Base-by-base conservation (phyloP, 2,888 invertebrate genomes). In the Sphaerophoria rueppellii region DNA sequence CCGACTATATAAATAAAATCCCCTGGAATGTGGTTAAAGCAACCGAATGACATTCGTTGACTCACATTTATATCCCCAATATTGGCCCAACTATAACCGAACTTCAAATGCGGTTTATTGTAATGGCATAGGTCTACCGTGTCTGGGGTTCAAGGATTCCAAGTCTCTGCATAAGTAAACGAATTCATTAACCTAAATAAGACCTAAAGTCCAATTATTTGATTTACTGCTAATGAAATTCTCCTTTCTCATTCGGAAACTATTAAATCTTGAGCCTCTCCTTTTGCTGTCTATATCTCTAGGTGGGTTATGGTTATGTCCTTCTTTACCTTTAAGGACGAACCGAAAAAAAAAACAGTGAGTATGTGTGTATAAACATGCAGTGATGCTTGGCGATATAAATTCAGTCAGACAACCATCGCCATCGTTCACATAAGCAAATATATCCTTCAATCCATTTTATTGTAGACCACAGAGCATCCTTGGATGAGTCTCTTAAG, bases 181-280 rank as follows among this genome's bases (percentile, higher is more conserved):
- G 61, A 48, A 40, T 74, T 67, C 60, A 65, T 71, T 82, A 75
- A 71, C 61, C 60, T 73, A 61, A 83, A 72, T 83, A 71, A 83
- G 83, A 79, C 70, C 63, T 71, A 72, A 75, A 80, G 75, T 54
- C 79, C 79, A 80, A 83, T 83, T 83, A 75, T 83, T 79, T 79
- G 80, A 80, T 83, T 83, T 83, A 83, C 79, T 75, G 80, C 83
- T 75, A 80, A 83, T 80, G 80, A 83, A 83, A 69, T 75, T 67
- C 75, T 67, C 60, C 67, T 35, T 58, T 46, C 61, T 48, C 58
- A 50, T 65, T 58, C 37, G 55, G 67, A 54, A 57, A 63, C 67
- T 58, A 63, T 48, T 69, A 43, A 60, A 52, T 32, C 65, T 16
- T 34, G 55, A 34, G 55, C 43, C 34, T 50, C 63, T 61, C 5